Evolutionary conservation across 2,888 invertebrate species (phyloP), one percentile per base, ranked within the genome.

Genomic region (Ptychoptera contaminata): DNA sequence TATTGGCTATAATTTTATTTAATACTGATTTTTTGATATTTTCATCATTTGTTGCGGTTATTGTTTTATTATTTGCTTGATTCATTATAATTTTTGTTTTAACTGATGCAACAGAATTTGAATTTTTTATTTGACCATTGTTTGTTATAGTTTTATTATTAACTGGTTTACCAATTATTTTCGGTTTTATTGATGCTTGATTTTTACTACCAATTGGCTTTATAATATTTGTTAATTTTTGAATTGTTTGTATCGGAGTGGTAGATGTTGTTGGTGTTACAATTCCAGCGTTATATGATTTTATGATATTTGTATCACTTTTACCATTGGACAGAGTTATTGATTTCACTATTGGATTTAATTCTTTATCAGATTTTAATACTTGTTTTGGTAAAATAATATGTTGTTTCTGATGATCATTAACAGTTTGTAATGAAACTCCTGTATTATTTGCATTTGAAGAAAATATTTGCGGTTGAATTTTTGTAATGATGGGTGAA

Each of bases 401-500:
- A 11, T 9, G 32, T 11, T 9, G 32, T 32, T 32, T 32, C 8
- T 9, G n/a, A 7, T 32, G 11, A 32, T 9, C 32, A 8, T n/a
- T 15, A 14, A 41, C 11, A 40, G 29, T 30, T 29, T 37, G 37
- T 9, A 9, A 41, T 6, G 45, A 30, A 8, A 45, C 38, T 7
- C 23, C 23, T 7, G n/a, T n/a, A n/a, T n/a, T n/a, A n/a, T 23
- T 23, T 23, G 23, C 7, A 23, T 23, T 23, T 42, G 48, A 46
- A 34, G 45, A 50, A 10, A 45, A 34, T 11, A 47, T 43, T 41
- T 48, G 46, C 32, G 51, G 46, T 36, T 49, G 49, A 37, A 51
- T 50, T 42, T 51, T 51, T 16, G 56, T 1, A 64, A 51, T 47
- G 29, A 51, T 43, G 2, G 50, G 46, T 35, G 47, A 48, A 31